These are phyloP conservation scores for Notoglanidium macrostoma DNA, from an alignment of 2,797 vertebrate species.

Conservation along the genomic window DNA sequence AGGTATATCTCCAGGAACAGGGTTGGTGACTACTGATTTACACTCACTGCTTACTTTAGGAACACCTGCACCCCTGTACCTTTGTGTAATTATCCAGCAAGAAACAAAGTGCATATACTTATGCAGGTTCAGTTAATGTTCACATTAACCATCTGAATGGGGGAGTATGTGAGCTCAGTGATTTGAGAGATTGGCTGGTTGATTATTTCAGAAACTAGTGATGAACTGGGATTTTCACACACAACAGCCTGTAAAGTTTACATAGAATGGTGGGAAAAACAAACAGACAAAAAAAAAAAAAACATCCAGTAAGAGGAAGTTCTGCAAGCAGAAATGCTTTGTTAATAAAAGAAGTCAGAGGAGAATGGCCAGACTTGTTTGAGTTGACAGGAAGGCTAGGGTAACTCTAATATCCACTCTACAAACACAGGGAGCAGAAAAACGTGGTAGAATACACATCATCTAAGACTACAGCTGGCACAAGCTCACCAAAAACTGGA, in stretches of 20 bases:
- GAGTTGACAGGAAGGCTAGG: background rate
- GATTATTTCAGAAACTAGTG: background rate
- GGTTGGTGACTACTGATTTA: background rate
- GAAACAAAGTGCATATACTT: background rate
- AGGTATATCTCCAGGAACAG: too few species aligned
- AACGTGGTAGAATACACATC: background rate
- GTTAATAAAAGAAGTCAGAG: background rate
- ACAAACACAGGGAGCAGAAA: background rate
- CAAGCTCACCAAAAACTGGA: background rate
- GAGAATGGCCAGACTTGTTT: background rate
- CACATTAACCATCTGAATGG: background rate
- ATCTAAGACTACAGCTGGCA: background rate
- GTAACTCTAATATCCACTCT: constrained; percentile 1
- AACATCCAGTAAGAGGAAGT: background rate
- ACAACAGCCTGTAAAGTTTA: background rate
- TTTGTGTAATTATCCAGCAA: background rate
- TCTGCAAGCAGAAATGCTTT: background rate
- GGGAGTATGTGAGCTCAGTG: background rate
- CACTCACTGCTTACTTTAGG: background rate
- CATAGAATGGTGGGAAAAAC: background rate
- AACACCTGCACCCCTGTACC: background rate
- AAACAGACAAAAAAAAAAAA: background rate
- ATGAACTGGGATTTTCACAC: background rate
- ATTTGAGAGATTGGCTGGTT: background rate
- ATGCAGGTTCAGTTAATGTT: background rate